Percentiles rank a stretch among this genome's conserved stretches.
Conservation (phyloP, 2,113 vertebrate species). For the Rhadina sibilatrix region DNA sequence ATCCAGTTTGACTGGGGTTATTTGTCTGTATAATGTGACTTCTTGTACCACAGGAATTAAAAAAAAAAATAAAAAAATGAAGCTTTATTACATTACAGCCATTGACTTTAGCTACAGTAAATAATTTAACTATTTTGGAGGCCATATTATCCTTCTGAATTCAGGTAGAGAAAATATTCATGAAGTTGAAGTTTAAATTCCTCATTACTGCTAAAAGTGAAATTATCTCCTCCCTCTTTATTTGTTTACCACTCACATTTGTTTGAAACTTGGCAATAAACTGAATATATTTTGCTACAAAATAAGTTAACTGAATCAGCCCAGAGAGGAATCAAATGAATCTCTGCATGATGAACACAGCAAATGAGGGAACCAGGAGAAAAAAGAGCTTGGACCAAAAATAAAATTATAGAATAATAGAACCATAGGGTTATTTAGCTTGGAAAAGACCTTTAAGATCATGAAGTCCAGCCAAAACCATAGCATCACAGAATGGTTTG, state of each 20-base stretch:
- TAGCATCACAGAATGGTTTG: not conserved
- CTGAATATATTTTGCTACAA: not conserved
- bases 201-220: not conserved
- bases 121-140: not conserved
- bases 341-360: not conserved
- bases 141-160: not conserved
- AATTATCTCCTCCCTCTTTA: not conserved
- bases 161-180: not conserved
- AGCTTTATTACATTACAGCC: not conserved
- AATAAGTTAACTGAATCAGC: not conserved
- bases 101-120: not conserved
- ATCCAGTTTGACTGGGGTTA: not conserved
- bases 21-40: rapidly evolving
- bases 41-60: not conserved
- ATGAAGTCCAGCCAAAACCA: rapidly evolving
- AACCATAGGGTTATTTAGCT: not conserved
- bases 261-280: not conserved
- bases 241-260: not conserved
- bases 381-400: not conserved
- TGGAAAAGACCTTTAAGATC: not conserved
- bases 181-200: not conserved
- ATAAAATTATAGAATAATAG: not conserved
- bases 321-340: not conserved
- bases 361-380: not conserved
- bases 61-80: not conserved